phyloP scores from a whole-genome alignment of 2,113 vertebrate species.

The Alectura lathami region DNA sequence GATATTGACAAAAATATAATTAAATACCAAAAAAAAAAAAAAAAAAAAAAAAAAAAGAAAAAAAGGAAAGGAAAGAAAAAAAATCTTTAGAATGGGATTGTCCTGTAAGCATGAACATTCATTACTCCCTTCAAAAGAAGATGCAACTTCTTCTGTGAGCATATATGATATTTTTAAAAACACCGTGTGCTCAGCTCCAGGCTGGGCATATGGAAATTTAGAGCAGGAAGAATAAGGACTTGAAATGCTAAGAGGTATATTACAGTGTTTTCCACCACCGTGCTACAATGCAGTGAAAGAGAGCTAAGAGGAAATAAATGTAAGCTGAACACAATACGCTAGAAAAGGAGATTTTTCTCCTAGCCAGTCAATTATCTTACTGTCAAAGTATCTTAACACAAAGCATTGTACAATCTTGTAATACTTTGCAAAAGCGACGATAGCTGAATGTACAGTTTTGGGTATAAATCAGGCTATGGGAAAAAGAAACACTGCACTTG shows the following conservation, averaged over 20 bases:
- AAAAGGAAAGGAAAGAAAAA: background rate
- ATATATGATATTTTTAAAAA: background rate
- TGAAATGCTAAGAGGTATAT: background rate
- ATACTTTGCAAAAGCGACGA: background rate
- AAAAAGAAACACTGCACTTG: background rate
- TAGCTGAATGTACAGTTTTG: background rate
- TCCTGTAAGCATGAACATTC: background rate
- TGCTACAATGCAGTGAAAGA: background rate
- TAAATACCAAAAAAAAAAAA: background rate
- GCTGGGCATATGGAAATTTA: fast-evolving
- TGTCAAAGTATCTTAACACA: background rate
- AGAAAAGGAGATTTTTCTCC: background rate
- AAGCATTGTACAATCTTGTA: background rate
- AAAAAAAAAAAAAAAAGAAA: background rate
- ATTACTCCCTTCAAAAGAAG: background rate
- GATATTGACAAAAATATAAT: background rate
- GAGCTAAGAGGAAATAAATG: background rate
- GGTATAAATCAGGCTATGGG: background rate
- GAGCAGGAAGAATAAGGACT: background rate
- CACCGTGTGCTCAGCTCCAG: background rate
- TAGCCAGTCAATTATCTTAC: background rate
- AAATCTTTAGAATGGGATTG: background rate
- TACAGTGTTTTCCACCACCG: background rate
- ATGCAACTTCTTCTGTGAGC: background rate
- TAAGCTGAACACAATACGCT: background rate